Evolutionary conservation across 2,797 vertebrate genomes (phyloP).

Genomic region (Esox lucius): DNA sequence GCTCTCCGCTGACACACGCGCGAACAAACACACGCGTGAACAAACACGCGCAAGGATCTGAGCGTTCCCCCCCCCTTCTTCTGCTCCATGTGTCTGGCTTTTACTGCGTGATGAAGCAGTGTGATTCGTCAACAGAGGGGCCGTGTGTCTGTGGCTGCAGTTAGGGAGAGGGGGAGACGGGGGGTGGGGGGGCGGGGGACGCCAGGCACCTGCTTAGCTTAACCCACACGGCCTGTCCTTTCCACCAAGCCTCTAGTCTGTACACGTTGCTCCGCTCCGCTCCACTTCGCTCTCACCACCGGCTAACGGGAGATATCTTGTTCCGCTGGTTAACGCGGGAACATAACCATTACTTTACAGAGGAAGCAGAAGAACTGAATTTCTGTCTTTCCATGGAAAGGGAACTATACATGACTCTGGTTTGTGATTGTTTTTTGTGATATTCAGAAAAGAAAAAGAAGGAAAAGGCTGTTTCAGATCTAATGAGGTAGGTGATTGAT

Average conservation of each 20-base stretch:
- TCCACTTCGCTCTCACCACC: conserved; percentile 71
- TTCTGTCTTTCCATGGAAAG: conserved; percentile 41
- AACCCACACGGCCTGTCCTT: conserved; percentile 85
- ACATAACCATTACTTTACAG: conserved; percentile 72
- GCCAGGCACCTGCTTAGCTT: conserved; percentile 83
- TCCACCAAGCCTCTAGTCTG: conserved; percentile 55
- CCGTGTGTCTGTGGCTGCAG: conserved; percentile 78
- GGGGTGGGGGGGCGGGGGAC: conserved; percentile 76
- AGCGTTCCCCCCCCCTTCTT: conserved; percentile 49
- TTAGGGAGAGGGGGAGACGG: conserved; percentile 77
- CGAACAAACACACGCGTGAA: background rate
- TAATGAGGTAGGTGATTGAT: conserved; percentile 82
- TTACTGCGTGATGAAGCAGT: conserved; percentile 74
- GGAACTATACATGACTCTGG: conserved; percentile 58
- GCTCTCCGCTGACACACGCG: conserved; percentile 48
- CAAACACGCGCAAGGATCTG: conserved; percentile 63
- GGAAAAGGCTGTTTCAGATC: conserved; percentile 65
- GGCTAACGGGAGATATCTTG: conserved; percentile 88
- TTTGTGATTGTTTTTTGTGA: conserved; percentile 59
- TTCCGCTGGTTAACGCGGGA: conserved; percentile 70
- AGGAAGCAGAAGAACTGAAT: conserved; percentile 39
- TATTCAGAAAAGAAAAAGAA: conserved; percentile 60
- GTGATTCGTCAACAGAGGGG: conserved; percentile 68
- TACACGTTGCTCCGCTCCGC: conserved; percentile 35
- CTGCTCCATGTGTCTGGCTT: conserved; percentile 45